A percentile compares a stretch with the other conserved stretches of the same genome.
Evolutionary conservation across 2,888 invertebrate genomes (phyloP).

Genomic region (Melikaiella ostensackeni): DNA sequence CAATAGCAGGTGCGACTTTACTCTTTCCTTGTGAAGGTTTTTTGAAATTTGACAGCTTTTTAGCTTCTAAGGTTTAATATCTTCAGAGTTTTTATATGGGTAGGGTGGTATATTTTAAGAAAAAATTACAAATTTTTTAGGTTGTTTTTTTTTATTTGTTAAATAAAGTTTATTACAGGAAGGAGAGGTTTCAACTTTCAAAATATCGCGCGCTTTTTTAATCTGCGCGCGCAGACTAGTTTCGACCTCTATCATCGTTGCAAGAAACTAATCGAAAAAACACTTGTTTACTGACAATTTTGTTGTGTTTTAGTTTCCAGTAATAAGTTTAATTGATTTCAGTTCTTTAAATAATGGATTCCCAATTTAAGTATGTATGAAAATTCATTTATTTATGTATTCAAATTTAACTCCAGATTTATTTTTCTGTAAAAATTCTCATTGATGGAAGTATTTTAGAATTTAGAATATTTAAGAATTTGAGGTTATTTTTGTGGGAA

Average conservation of each 20-base stretch:
- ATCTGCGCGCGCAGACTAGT: not conserved
- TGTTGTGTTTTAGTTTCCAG: not conserved
- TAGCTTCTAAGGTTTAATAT: not conserved
- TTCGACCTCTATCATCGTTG: not conserved
- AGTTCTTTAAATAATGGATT: not conserved
- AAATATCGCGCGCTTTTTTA: not conserved
- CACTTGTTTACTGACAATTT: not conserved
- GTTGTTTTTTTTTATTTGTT: not conserved
- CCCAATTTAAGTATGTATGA: conserved; percentile 15
- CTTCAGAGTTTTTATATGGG: not conserved
- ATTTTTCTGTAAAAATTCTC: not conserved
- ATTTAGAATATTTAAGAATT: not conserved
- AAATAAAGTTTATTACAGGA: not conserved
- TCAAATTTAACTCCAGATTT: not conserved
- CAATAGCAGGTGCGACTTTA: too few species aligned
- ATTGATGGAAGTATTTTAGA: not conserved
- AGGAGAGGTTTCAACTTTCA: not conserved
- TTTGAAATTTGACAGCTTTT: too few species aligned
- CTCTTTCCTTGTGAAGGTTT: too few species aligned
- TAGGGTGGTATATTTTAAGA: not conserved
- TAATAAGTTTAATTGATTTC: not conserved
- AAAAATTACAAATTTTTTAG: not conserved
- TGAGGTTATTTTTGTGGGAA: not conserved
- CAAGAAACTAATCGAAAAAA: not conserved
- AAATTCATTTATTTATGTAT: not conserved